Base-by-base conservation (phyloP, 2,113 vertebrate species). In the Meriones unguiculatus region DNA sequence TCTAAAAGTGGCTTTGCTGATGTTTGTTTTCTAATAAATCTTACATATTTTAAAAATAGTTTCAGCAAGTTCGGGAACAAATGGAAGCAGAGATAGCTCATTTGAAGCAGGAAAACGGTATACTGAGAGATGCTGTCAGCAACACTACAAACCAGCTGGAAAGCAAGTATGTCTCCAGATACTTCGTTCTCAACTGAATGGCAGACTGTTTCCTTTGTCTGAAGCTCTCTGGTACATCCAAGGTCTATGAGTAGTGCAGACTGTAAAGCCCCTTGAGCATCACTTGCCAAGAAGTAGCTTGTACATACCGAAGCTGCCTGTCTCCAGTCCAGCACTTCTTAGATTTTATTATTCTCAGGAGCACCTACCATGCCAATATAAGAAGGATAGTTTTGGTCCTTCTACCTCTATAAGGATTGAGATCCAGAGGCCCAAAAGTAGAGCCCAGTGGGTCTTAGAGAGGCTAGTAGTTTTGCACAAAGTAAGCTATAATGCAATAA, bases 101-200 rank as follows among this genome's bases (percentile, higher is more conserved):
- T 75, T 99, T 99, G 98, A 99, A 99, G 98, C 99, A 99, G 98
- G 99, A 99, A 98, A 99, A 99, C 14, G 98, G 99, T 89, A 99
- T 99, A 97, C 98, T 99, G 97, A 99, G 99, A 98, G 99, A 99
- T 97, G 99, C 99, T 88, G 99, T 99, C 98, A 99, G 99, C 98
- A 99, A 99, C n/a, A 99, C 99, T 93, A 99, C 99, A 98, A 99
- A 99, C 97, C 99, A 99, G 97, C 99, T 99, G 98, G 99, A 99
- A 98, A 99, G 98, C 99, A 99, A 99, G 99, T 99, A 98, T 98
- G 99, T 99, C 94, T 95, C 62, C 52, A 95, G 24, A 81, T 90
- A 50, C 38, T 96, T 96, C 93, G 82, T 46, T 95, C 86, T 77
- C 82, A 46, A 75, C 57, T 38, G 67, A 89, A 38, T 67, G 65